phyloP scores from a whole-genome alignment of 2,888 invertebrate species.

The Tenthredo notha region DNA sequence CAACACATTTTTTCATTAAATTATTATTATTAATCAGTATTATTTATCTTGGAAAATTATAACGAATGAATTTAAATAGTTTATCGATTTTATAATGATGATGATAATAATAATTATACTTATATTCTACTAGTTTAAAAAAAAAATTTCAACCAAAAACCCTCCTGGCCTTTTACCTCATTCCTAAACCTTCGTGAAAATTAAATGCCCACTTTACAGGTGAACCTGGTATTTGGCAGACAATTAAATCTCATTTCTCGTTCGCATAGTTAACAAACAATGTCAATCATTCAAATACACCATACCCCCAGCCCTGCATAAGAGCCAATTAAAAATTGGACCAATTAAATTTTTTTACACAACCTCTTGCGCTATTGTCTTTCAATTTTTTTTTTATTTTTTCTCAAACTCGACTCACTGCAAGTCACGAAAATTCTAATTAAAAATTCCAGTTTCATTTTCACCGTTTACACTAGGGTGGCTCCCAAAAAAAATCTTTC shows the following conservation, averaged over 20 bases:
- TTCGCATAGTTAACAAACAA: slow-evolving; percentile 38
- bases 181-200: slow-evolving; percentile 10
- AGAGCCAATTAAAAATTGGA: slow-evolving; percentile 23
- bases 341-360: slow-evolving; percentile 26
- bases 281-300: slow-evolving; percentile 33
- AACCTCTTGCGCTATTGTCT: background rate
- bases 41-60: background rate
- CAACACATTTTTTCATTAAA: background rate
- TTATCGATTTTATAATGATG: background rate
- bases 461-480: background rate
- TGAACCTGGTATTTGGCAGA: slow-evolving; percentile 7
- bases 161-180: background rate
- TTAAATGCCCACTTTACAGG: slow-evolving; percentile 29
- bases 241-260: slow-evolving; percentile 35
- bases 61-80: background rate
- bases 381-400: background rate
- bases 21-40: background rate
- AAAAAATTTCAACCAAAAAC: no score
- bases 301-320: background rate
- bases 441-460: background rate
- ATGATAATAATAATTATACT: background rate
- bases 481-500: no score
- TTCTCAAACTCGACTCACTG: background rate
- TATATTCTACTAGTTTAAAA: no score
- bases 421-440: background rate